Conservation (phyloP, 2,113 vertebrate species). For the Oncorhynchus keta region DNA sequence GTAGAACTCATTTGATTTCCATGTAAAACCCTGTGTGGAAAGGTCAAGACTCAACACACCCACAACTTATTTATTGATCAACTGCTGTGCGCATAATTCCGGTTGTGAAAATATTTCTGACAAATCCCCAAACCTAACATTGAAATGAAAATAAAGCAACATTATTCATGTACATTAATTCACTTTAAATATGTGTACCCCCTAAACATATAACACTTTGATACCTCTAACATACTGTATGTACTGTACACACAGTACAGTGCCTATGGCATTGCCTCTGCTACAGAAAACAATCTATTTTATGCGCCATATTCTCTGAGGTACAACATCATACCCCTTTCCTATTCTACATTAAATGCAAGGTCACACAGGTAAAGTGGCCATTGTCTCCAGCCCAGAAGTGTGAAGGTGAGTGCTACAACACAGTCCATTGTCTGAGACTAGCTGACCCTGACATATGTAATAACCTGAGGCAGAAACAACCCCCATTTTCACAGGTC, state of each 20-base stretch:
- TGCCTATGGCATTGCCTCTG: not conserved
- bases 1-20: too few relatives aligned
- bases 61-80: too few relatives aligned
- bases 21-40: too few relatives aligned
- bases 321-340: not conserved
- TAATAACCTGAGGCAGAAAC: not conserved
- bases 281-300: not conserved
- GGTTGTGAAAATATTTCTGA: too few relatives aligned
- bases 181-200: too few relatives aligned
- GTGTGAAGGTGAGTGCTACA: not conserved
- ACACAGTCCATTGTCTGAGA: not conserved
- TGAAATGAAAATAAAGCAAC: too few relatives aligned
- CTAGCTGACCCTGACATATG: conserved; percentile 5
- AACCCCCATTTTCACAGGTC: not conserved
- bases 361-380: not conserved
- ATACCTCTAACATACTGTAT: too few relatives aligned
- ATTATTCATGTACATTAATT: too few relatives aligned
- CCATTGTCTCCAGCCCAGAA: not conserved
- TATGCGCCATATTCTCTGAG: not conserved
- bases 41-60: too few relatives aligned
- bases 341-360: not conserved
- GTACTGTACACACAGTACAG: not conserved
- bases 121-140: too few relatives aligned
- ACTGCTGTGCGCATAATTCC: too few relatives aligned
- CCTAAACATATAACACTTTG: too few relatives aligned